A percentile compares a stretch with the other conserved stretches of the same genome.
These are phyloP conservation scores for Eucidaris tribuloides DNA, from an alignment of 35 echinoderm and acorn worm genomes.

Conservation along the genomic window DNA sequence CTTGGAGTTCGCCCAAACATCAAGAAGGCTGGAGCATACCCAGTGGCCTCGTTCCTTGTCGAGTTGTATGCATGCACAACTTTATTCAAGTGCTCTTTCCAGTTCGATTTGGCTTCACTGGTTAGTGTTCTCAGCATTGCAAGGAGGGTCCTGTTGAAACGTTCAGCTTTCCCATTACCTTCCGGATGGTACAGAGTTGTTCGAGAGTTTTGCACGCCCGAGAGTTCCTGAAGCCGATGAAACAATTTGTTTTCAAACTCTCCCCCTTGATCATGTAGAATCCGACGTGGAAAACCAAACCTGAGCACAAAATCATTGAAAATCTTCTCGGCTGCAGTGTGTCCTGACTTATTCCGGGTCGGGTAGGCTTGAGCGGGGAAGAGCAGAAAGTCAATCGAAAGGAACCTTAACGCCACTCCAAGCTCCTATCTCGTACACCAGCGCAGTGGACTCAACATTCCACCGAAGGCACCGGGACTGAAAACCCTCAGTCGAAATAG, in stretches of 20 bases:
- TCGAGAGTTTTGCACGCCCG: slow-evolving; percentile 46
- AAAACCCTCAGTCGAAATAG: too few species aligned
- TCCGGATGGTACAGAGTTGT: slow-evolving; percentile 66
- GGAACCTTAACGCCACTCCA: slow-evolving; percentile 34
- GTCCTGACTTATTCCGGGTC: slow-evolving; percentile 15
- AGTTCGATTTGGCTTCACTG: slow-evolving; percentile 47
- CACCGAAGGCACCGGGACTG: too few species aligned
- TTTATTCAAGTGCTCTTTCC: slow-evolving; percentile 48
- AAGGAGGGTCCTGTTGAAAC: slow-evolving; percentile 35
- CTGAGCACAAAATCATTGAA: slow-evolving; percentile 35
- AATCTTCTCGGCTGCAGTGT: slow-evolving; percentile 20
- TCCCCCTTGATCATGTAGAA: slow-evolving; percentile 51
- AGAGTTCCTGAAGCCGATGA: background rate
- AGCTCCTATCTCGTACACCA: too few species aligned
- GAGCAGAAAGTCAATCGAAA: slow-evolving; percentile 67
- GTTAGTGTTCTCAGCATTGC: slow-evolving; percentile 37
- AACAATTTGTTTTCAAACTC: slow-evolving; percentile 56
- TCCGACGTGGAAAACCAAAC: slow-evolving; percentile 42
- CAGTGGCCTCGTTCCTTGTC: slow-evolving; percentile 55
- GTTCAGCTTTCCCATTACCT: slow-evolving; percentile 42
- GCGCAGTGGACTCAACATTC: too few species aligned
- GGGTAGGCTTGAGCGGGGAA: slow-evolving; percentile 67
- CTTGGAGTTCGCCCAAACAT: slow-evolving; percentile 44
- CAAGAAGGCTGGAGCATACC: slow-evolving; percentile 52
- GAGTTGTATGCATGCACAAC: slow-evolving; percentile 66